Evolutionary conservation across 1,140 invertebrate genomes (phyloP), one percentile per base, ranked within the genome.

Genomic region (Drosophila grimshawi): DNA sequence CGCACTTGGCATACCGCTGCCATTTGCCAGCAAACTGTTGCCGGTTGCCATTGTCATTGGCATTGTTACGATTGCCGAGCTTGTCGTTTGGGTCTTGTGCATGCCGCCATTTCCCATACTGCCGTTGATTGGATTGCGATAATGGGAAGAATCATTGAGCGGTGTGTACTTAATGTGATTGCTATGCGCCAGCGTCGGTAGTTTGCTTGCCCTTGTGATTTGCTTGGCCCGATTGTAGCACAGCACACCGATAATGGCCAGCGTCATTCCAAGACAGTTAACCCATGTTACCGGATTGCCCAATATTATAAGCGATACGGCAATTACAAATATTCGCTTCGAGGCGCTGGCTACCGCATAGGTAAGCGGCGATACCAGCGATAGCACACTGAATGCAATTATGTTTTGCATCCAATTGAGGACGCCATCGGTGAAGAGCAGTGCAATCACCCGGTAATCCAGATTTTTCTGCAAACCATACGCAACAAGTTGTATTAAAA

Each of bases 291-390:
- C 97, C 2, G 98, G 98, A 94, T 99, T 99, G 32, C 96, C 95
- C 66, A 99, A 93, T 71, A 98, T 94, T 45, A 99, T 92, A 62
- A 99, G 93, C 4, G 98, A 99, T 29, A 97, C 95, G 27, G 94
- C 95, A 80, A 99, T 99, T 19, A 99, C 97, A 68, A 97, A 97
- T 73, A 99, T 97, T 79, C 98, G 94, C 93, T 99, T 99, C n/a
- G 97, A 97, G 8, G 97, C 97, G 93, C 97, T 99, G 10, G 98
- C 97, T 27, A 99, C 98, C 0, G 98, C 97, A 93, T 99, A 99
- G 0, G 97, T 98, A 29, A 99, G 93, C 11, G 98, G 97, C 10
- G 97, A 96, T 2, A 99, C 97, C 63, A 98, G 93, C 29, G 95
- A 96, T 65, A 99, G 94, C 30, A 99, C 95, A 67, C 97, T 97